Base-by-base conservation (phyloP, 2,888 invertebrate genomes). In the Mamestra brassicae region DNA sequence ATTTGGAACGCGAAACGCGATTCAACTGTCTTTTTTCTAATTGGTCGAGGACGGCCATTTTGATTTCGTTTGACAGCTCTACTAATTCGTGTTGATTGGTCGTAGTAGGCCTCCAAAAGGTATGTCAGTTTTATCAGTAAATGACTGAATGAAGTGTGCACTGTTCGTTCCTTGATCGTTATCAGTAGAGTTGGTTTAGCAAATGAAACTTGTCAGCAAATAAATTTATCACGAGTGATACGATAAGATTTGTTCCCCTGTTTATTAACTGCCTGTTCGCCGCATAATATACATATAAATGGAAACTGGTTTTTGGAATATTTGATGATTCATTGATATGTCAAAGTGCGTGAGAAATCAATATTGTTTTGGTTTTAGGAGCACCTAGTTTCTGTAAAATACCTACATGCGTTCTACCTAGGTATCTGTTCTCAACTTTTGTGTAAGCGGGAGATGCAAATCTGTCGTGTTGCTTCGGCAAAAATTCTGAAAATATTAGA, bases 151-250 rank as follows among this genome's bases (percentile, higher is more conserved):
- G 83, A 80, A 87, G 83, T 87, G 81, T 79, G 80, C 80, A 80
- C 71, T 71, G 71, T 82, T 83, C 85, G 85, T 89, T 89, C 87
- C 90, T 88, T 84, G 91, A 92, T 91, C 88, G 74, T 86, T 90
- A 92, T 91, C 91, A 85, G 78, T 84, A 36, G 81, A 85, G 87
- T 89, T 87, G 86, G 87, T 88, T 89, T 86, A 89, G 91, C 88
- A 90, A 92, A 91, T 90, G 87, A 88, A 89, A 89, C 89, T 88
- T 92, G 91, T 90, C 92, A 89, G 91, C 88, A 85, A 87, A 90
- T 91, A 89, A 91, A 91, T 91, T 89, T 89, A 91, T 91, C 90
- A 90, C 86, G 80, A 88, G 80, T 87, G 84, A 75, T 87, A 87
- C 85, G 91, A 91, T 91, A 90, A 91, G 90, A 91, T 91, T 91